Evolutionary conservation across 2,113 vertebrate genomes (phyloP).

Genomic region (Kryptolebias marmoratus): DNA sequence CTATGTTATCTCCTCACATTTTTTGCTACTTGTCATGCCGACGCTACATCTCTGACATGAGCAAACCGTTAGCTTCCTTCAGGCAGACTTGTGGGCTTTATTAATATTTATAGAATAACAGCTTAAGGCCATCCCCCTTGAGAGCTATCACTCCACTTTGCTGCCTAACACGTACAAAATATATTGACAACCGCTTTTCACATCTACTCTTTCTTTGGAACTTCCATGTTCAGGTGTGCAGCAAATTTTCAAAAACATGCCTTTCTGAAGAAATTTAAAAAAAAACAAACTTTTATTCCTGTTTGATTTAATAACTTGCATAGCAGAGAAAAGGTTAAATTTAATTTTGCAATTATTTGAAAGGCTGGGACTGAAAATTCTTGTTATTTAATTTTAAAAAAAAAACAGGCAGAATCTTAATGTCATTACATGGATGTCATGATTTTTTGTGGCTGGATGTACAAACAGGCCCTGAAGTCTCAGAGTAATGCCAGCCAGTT

Average conservation of each 20-base stretch:
- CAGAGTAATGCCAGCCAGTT: constrained; percentile 13
- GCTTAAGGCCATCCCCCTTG: constrained; percentile 80
- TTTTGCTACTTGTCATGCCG: constrained; percentile 72
- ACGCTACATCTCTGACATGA: constrained; percentile 71
- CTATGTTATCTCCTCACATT: constrained; percentile 70
- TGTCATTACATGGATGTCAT: constrained; percentile 41
- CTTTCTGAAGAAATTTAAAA: constrained; percentile 34
- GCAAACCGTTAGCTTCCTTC: constrained; percentile 79
- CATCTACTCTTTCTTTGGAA: constrained; percentile 34
- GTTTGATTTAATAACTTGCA: constrained; percentile 26
- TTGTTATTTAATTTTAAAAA: constrained; percentile 5
- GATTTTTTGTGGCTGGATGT: constrained; percentile 9
- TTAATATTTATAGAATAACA: constrained; percentile 84
- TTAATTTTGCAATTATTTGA: constrained; percentile 7
- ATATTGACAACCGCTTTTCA: constrained; percentile 79
- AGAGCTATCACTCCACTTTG: constrained; percentile 75
- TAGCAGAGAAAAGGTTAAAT: not conserved
- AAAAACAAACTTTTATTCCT: constrained; percentile 29
- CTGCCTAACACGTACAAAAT: constrained; percentile 75
- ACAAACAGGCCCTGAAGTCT: constrained; percentile 16
- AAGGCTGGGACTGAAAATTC: constrained; percentile 6
- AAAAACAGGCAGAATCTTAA: constrained; percentile 19
- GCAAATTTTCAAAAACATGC: constrained; percentile 39
- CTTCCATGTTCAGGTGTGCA: constrained; percentile 29
- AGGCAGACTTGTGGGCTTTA: constrained; percentile 77